A percentile compares a stretch with the other conserved stretches of the same genome.
Evolutionary conservation across 2,888 invertebrate genomes (phyloP).

Genomic region (Eilema caniola): DNA sequence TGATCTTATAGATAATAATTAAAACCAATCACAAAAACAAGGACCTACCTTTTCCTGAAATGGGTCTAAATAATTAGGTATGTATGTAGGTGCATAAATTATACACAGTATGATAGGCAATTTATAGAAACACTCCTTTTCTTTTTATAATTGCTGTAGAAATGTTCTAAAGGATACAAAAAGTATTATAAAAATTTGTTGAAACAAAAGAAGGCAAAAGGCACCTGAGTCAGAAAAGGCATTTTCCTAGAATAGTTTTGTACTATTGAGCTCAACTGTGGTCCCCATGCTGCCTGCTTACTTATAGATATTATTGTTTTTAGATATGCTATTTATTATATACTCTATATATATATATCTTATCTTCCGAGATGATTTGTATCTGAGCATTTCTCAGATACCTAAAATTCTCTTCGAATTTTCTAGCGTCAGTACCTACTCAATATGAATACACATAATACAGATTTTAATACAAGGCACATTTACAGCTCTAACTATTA

Average conservation of each 20-base stretch:
- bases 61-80: slow-evolving; percentile 7
- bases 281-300: slow-evolving; percentile 61
- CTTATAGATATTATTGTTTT: slow-evolving; percentile 43
- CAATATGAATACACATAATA: slow-evolving; percentile 29
- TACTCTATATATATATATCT: too few species aligned
- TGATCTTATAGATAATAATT: slow-evolving; percentile 26
- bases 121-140: slow-evolving; percentile 40
- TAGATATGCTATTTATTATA: slow-evolving; percentile 24
- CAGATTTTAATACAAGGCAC: slow-evolving; percentile 46
- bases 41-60: slow-evolving; percentile 19
- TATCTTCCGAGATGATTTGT: slow-evolving; percentile 30
- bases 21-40: slow-evolving; percentile 13
- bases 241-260: slow-evolving; percentile 51
- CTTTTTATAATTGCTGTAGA: slow-evolving; percentile 23
- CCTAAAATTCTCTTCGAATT: slow-evolving; percentile 31
- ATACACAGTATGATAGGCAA: slow-evolving; percentile 22
- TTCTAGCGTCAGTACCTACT: slow-evolving; percentile 45
- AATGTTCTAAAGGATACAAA: background rate
- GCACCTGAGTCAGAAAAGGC: slow-evolving; percentile 51
- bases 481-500: slow-evolving; percentile 49
- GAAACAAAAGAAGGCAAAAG: slow-evolving; percentile 43
- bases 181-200: slow-evolving; percentile 33
- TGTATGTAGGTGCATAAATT: too few species aligned
- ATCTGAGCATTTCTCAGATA: slow-evolving; percentile 40
- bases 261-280: slow-evolving; percentile 60